Percentiles rank a stretch among this genome's conserved stretches.
These are phyloP conservation scores for Margarornis squamiger DNA, from an alignment of 2,797 vertebrate species.

Conservation along the genomic window DNA sequence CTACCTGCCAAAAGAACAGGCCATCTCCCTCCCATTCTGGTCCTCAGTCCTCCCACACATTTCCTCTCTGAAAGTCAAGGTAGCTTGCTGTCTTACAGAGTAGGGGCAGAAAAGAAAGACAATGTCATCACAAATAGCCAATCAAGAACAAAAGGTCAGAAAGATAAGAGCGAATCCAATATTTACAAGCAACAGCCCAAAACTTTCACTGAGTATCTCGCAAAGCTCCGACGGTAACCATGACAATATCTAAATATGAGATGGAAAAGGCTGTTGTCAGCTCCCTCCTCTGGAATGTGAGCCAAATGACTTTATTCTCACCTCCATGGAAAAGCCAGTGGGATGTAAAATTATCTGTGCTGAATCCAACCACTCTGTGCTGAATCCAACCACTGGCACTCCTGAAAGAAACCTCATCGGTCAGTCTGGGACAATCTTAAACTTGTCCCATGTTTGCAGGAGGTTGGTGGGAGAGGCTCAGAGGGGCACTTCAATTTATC, in stretches of 20 bases:
- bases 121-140: neutral
- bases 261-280: neutral
- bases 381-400: neutral
- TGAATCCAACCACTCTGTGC: neutral
- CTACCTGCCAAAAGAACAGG: neutral
- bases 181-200: neutral
- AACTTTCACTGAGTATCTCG: neutral
- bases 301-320: constrained; percentile 25
- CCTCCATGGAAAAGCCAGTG: constrained; percentile 31
- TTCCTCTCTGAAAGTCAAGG: neutral
- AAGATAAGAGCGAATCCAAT: neutral
- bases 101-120: rapidly evolving
- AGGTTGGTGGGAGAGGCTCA: neutral
- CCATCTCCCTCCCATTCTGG: neutral
- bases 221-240: neutral
- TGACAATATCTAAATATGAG: neutral
- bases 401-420: neutral
- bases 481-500: neutral
- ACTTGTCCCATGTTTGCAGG: neutral
- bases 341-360: neutral
- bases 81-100: neutral
- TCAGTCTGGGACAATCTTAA: neutral
- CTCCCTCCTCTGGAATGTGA: neutral
- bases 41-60: neutral
- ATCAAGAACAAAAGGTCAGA: neutral